These are phyloP conservation scores for Eilema griseolum DNA, from an alignment of 2,888 invertebrate genomes.

Conservation along the genomic window DNA sequence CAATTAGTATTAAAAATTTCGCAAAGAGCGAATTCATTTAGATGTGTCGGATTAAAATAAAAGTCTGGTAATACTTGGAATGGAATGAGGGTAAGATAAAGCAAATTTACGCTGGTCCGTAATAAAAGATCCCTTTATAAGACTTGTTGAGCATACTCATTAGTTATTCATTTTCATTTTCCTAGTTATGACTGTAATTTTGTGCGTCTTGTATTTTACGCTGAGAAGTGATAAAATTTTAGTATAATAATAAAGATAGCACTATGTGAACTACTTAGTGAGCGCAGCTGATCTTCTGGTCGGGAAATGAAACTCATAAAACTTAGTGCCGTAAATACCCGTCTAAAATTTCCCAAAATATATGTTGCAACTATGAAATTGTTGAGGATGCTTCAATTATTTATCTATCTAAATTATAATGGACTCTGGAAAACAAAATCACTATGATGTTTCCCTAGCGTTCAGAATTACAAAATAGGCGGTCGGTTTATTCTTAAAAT, in stretches of 20 bases:
- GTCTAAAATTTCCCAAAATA: conserved; percentile 30
- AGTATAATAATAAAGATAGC: conserved; percentile 50
- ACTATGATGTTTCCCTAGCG: conserved; percentile 3
- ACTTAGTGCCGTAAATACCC: conserved; percentile 14
- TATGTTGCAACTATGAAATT: not conserved
- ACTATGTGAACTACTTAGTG: conserved; percentile 45
- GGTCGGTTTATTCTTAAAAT: conserved; percentile 24
- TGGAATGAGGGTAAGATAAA: conserved; percentile 58
- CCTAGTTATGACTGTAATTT: conserved; percentile 72
- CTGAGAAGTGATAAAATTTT: conserved; percentile 62
- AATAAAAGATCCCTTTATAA: conserved; percentile 73
- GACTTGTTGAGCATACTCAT: conserved; percentile 76
- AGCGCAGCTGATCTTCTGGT: conserved; percentile 46
- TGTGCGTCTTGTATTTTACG: conserved; percentile 62
- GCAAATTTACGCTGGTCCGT: conserved; percentile 57
- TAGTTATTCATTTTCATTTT: conserved; percentile 81
- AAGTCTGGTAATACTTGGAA: conserved; percentile 50
- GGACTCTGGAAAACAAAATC: not conserved
- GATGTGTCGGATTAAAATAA: conserved; percentile 60
- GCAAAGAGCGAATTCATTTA: conserved; percentile 52
- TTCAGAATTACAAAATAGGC: not conserved
- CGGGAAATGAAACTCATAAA: conserved; percentile 39
- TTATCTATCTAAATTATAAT: not conserved
- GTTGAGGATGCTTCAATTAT: not conserved
- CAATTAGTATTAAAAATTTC: conserved; percentile 54